phyloP scores from a whole-genome alignment of 2,113 vertebrate species.

The Catharus minimus region DNA sequence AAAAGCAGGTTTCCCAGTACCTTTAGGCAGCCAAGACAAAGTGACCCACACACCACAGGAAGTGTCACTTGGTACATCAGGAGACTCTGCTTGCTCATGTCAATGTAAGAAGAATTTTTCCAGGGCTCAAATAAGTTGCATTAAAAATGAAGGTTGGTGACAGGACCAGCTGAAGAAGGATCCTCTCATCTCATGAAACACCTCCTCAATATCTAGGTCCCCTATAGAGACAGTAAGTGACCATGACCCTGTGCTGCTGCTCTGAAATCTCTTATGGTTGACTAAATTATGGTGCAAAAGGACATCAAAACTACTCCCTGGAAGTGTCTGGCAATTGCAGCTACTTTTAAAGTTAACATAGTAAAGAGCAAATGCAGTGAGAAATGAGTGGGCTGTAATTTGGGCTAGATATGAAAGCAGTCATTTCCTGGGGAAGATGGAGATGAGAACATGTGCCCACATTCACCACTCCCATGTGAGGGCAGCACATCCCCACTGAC shows the following conservation, averaged over 20 bases:
- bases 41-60: not conserved
- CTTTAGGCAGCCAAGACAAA: not conserved
- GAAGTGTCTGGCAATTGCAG: not conserved
- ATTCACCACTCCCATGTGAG: fast-evolving
- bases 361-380: not conserved
- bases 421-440: not conserved
- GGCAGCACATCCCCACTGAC: not conserved
- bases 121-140: not conserved
- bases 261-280: not conserved
- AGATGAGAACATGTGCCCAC: fast-evolving
- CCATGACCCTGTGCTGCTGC: not conserved
- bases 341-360: not conserved
- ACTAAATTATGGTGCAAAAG: not conserved
- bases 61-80: not conserved
- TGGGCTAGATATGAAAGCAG: fast-evolving
- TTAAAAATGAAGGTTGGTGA: not conserved
- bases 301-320: not conserved
- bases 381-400: not conserved
- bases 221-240: not conserved
- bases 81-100: not conserved
- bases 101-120: not conserved
- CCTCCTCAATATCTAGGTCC: no score
- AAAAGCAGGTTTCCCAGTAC: not conserved
- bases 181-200: not conserved
- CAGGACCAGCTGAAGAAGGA: not conserved